Conservation (phyloP, 2,888 invertebrate genomes). For the Meliscaeva auricollis region DNA sequence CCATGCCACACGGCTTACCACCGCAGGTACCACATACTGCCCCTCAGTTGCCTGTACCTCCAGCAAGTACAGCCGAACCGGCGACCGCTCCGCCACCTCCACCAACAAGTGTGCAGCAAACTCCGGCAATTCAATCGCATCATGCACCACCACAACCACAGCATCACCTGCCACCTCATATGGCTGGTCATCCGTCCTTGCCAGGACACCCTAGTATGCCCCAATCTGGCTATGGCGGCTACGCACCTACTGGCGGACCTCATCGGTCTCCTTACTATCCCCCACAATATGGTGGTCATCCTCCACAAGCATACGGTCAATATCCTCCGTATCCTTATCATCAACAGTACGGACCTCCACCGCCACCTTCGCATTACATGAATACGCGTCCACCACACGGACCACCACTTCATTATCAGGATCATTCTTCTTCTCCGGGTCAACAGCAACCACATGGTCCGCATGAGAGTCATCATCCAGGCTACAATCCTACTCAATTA, state of each 20-base stretch:
- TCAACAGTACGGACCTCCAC: constrained; percentile 82
- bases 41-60: constrained; percentile 18
- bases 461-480: constrained; percentile 75
- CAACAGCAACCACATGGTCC: constrained; percentile 78
- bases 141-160: constrained; percentile 79
- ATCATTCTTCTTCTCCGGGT: constrained; percentile 76
- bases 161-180: constrained; percentile 82
- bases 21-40: constrained; percentile 53
- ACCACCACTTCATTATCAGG: constrained; percentile 78
- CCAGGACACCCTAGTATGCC: constrained; percentile 81
- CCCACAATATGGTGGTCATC: constrained; percentile 83
- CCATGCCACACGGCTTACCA: constrained; percentile 54
- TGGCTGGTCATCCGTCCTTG: constrained; percentile 81
- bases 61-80: constrained; percentile 77
- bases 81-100: constrained; percentile 50
- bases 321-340: constrained; percentile 83
- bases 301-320: constrained; percentile 82
- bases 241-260: constrained; percentile 82
- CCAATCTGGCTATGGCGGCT: constrained; percentile 82
- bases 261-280: constrained; percentile 83
- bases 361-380: constrained; percentile 81
- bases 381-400: constrained; percentile 79
- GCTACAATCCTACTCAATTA: constrained; percentile 68
- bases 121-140: constrained; percentile 80
- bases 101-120: constrained; percentile 53